These are phyloP conservation scores for Bagarius yarrelli DNA, from an alignment of 2,113 vertebrate species.

Conservation along the genomic window DNA sequence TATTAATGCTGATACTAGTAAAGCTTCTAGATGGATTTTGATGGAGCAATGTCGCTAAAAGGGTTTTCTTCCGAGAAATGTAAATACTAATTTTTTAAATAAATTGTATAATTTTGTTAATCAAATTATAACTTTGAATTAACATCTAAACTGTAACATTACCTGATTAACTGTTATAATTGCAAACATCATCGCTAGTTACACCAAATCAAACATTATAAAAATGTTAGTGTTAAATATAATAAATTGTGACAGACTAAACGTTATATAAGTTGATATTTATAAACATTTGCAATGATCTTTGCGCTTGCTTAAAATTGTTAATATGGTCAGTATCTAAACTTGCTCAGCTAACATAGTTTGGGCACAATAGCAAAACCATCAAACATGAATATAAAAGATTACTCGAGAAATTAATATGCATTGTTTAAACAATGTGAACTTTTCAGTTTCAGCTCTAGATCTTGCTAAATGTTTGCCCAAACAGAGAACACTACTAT, in stretches of 20 bases:
- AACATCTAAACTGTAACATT: too few species aligned
- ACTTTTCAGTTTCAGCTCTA: not conserved
- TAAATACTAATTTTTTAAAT: not conserved
- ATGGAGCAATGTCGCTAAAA: not conserved
- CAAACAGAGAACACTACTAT: slow-evolving; percentile 20
- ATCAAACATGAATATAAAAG: not conserved
- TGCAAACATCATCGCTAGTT: not conserved
- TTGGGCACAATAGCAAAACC: not conserved
- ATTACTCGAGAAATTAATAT: not conserved
- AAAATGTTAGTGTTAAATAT: not conserved
- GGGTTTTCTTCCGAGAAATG: not conserved
- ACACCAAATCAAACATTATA: not conserved
- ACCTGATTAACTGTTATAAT: not conserved
- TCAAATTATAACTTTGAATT: too few species aligned
- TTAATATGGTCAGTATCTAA: too few species aligned
- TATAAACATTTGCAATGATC: too few species aligned
- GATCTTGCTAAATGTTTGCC: slow-evolving; percentile 7
- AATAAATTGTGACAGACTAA: not conserved
- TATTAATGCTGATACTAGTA: not conserved
- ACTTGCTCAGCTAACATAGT: not conserved
- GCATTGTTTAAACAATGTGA: not conserved
- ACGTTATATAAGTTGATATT: not conserved
- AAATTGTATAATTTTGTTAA: too few species aligned
- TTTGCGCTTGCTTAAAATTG: not conserved
- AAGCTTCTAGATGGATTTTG: not conserved